Percentiles rank a stretch among this genome's conserved stretches.
These are phyloP conservation scores for Latrodectus hesperus DNA, from an alignment of 2,888 invertebrate genomes.

Conservation along the genomic window DNA sequence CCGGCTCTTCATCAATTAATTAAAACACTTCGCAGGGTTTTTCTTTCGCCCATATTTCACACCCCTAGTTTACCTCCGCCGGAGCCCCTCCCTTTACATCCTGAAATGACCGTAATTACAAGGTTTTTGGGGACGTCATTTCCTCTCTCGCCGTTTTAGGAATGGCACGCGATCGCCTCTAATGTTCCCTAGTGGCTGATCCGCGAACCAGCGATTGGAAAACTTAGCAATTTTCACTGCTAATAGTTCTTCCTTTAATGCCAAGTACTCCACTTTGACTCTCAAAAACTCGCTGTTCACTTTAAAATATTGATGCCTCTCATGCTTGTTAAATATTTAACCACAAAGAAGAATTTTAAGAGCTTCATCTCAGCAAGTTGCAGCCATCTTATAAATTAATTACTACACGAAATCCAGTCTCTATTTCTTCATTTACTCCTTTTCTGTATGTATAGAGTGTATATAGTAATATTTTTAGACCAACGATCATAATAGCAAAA, in stretches of 20 bases:
- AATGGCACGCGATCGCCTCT: constrained; percentile 49
- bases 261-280: too few species aligned
- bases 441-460: too few species aligned
- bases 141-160: constrained; percentile 30
- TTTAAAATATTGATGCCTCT: too few species aligned
- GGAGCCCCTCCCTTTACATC: constrained; percentile 10
- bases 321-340: too few species aligned
- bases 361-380: too few species aligned
- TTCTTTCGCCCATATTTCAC: constrained; percentile 64
- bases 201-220: not conserved
- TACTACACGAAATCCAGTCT: too few species aligned
- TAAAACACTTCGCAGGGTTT: constrained; percentile 51
- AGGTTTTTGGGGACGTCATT: constrained; percentile 48
- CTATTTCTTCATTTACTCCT: too few species aligned
- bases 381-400: too few species aligned
- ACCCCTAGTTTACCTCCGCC: constrained; percentile 40
- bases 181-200: constrained; percentile 46
- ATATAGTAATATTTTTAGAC: too few species aligned
- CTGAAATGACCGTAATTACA: constrained; percentile 65
- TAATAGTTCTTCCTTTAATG: not conserved
- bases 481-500: too few species aligned
- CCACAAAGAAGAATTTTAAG: too few species aligned
- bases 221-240: constrained; percentile 1
- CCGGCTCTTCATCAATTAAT: constrained; percentile 67
- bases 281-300: too few species aligned